Evolutionary conservation across 2,113 vertebrate species (phyloP).

Genomic region (Tylochromis polylepis): DNA sequence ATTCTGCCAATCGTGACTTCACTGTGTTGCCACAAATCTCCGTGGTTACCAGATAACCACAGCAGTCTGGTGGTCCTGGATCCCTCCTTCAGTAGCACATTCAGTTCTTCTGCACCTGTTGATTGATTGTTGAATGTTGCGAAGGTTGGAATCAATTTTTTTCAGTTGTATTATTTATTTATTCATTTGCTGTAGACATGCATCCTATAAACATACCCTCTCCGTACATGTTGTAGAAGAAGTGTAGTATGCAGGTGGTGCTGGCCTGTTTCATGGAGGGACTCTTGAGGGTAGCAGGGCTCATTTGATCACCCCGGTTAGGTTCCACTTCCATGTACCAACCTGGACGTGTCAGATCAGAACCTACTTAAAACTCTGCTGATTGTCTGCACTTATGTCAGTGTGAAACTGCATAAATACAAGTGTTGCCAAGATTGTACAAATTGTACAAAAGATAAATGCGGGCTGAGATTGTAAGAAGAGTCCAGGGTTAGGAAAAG

Average conservation of each 20-base stretch:
- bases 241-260: slow-evolving; percentile 58
- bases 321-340: slow-evolving; percentile 70
- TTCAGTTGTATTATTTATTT: neutral
- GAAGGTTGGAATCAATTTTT: neutral
- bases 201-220: slow-evolving; percentile 44
- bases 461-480: neutral
- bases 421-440: neutral
- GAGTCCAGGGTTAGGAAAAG: neutral
- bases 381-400: neutral
- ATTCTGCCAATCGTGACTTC: slow-evolving; percentile 56
- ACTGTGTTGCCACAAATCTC: slow-evolving; percentile 50
- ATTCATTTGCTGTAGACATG: neutral
- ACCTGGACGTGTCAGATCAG: slow-evolving; percentile 31
- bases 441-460: neutral
- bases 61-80: slow-evolving; percentile 56
- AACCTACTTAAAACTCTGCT: neutral
- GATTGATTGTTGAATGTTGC: neutral
- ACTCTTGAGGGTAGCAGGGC: slow-evolving; percentile 65
- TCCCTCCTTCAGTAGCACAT: slow-evolving; percentile 48
- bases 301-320: slow-evolving; percentile 28
- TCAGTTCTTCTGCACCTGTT: slow-evolving; percentile 54
- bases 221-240: slow-evolving; percentile 71
- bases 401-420: fast-evolving
- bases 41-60: slow-evolving; percentile 59
- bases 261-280: slow-evolving; percentile 61